Conservation (phyloP, 2,113 vertebrate genomes). For the Hiodon alosoides region DNA sequence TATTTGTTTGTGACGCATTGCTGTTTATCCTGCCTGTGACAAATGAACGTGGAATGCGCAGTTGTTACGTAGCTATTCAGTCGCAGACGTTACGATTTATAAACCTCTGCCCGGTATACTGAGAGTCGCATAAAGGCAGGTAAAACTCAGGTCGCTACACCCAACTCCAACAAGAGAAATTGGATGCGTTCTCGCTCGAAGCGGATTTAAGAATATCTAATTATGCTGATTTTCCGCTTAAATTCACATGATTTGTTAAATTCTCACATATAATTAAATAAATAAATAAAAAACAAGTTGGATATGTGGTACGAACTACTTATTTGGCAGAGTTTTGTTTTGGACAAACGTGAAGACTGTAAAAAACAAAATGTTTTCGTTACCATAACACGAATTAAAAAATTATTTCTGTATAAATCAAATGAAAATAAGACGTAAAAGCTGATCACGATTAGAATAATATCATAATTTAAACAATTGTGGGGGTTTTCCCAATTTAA, state of each 20-base stretch:
- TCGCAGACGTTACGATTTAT: conserved; percentile 28
- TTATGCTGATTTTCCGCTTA: conserved; percentile 64
- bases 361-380: too few species aligned
- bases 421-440: too few species aligned
- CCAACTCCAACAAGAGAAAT: conserved; percentile 62
- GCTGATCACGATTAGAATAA: too few species aligned
- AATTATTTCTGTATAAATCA: too few species aligned
- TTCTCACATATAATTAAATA: conserved; percentile 31
- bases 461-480: too few species aligned
- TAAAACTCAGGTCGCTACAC: conserved; percentile 80
- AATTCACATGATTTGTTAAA: conserved; percentile 53
- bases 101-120: conserved; percentile 37
- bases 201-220: conserved; percentile 45
- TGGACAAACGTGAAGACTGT: too few species aligned
- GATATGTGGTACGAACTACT: too few species aligned
- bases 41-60: conserved; percentile 49
- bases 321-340: too few species aligned
- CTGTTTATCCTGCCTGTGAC: conserved; percentile 54
- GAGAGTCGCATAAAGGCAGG: conserved; percentile 38
- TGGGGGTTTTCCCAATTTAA: too few species aligned
- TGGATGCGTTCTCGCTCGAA: conserved; percentile 23
- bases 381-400: too few species aligned
- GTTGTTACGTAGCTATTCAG: conserved; percentile 27
- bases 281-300: too few species aligned
- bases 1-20: conserved; percentile 59